Evolutionary conservation across 2,797 vertebrate species (phyloP).

Genomic region (Mus minutoides): DNA sequence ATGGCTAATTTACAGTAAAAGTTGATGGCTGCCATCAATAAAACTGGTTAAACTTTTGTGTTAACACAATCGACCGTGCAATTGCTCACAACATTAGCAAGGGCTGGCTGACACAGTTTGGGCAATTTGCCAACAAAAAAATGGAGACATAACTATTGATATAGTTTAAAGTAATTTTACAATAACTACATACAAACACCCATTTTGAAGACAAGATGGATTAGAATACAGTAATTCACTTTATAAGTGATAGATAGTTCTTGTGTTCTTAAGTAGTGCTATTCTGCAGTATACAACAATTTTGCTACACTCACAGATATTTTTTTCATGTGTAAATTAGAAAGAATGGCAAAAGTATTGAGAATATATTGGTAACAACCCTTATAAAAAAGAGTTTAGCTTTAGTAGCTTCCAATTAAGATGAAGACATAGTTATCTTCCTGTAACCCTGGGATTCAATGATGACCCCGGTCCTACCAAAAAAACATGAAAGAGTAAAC

Average conservation of each 20-base stretch:
- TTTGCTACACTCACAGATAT: neutral
- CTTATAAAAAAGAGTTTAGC: neutral
- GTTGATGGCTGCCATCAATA: neutral
- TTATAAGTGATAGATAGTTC: neutral
- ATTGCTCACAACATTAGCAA: neutral
- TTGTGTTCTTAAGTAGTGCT: neutral
- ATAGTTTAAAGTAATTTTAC: constrained; percentile 41
- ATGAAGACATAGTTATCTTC: neutral
- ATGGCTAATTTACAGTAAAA: constrained; percentile 46
- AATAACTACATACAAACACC: constrained; percentile 22
- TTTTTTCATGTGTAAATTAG: neutral
- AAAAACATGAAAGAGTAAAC: neutral
- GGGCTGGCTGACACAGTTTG: constrained; percentile 22
- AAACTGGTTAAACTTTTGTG: constrained; percentile 29
- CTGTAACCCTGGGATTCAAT: neutral
- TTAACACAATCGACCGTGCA: constrained; percentile 1
- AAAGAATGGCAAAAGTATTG: neutral
- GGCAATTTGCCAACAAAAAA: constrained; percentile 57
- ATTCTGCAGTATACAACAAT: neutral
- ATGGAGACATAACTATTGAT: neutral
- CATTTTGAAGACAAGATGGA: constrained; percentile 38
- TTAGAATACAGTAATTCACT: neutral
- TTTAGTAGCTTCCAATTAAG: neutral
- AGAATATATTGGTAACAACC: neutral
- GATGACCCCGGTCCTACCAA: neutral